Base-by-base conservation (phyloP, 2,888 invertebrate genomes). In the Nomada lathburiana region DNA sequence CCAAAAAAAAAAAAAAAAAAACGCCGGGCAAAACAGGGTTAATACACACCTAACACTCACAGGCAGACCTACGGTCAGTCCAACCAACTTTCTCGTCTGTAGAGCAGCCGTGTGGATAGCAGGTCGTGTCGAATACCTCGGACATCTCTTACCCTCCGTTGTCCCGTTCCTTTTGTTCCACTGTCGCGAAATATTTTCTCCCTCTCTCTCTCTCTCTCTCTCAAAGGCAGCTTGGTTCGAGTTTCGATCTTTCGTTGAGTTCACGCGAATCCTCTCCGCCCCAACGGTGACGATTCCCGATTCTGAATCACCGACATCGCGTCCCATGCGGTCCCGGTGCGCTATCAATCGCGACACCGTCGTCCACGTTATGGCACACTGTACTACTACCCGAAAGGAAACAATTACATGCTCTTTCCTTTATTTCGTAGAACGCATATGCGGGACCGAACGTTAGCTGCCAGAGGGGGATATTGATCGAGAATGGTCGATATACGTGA, bases 1-100 rank as follows among this genome's bases (percentile, higher is more conserved):
- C 89, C 90, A 91, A 90, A 85, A 80, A 84, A 26, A 91, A 90
- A 85, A 80, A 84, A 26, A 26, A 26, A 26, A 26, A 86, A 81
- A 85, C 71, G 76, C 90, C 89, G 91, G 90, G 90, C 89, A 92
- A 89, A 50, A 89, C 88, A 90, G 87, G 86, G 84, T 89, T 84
- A 87, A 85, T 88, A 80, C 86, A 92, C 92, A 92, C 93, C 92
- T 92, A 93, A 92, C 93, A 93, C 92, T 90, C 90, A 93, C 93
- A 93, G 89, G 93, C 93, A 93, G 90, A 92, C 90, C 91, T 92
- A 93, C 91, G 83, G 86, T 90, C 88, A 90, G 90, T 91, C 85
- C 87, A 91, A 92, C 89, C 89, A 90, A 91, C 89, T 89, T 88
- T 87, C 89, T 86, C 86, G 85, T 84, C 86, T 85, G 82, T 75